Evolutionary conservation across 2,113 vertebrate species (phyloP), one percentile per base, ranked within the genome.

Genomic region (Hippocampus mohnikei): DNA sequence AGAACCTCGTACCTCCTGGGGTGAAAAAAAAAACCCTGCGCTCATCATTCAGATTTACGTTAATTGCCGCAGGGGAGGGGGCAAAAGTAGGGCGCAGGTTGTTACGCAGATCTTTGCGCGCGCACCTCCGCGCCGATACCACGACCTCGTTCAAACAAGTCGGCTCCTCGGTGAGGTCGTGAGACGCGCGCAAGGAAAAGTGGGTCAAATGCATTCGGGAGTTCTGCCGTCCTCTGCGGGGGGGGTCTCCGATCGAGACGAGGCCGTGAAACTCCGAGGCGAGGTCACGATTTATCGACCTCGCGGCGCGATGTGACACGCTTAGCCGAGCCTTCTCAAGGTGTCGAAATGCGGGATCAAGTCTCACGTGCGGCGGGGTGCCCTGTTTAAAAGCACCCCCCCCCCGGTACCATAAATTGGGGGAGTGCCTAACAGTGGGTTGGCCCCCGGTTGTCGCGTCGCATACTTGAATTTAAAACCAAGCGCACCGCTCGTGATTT

Each of bases 381-480:
- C 88, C 91, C 77, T 87, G 82, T 85, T 85, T 81, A 87, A 53
- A 64, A 6, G 12, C 21, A 63, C n/a, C 37, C 82, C 88, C 84
- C 78, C 82, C 8, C 11, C 73, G 71, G 77, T 71, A 27, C 62
- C 44, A 80, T 88, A 85, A 81, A 89, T 84, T 61, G 55, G 25
- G 50, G 25, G 67, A 66, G 67, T 66, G 75, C 72, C 70, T 63
- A 71, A 79, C 58, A 72, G 69, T 74, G 59, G 67, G 78, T 65
- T 66, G 48, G 69, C 65, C 68, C 64, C 65, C 56, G 77, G 50
- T 64, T 67, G 69, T 46, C 20, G 70, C 73, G 72, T 75, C 66
- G 82, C 73, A 73, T 76, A 75, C 83, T 80, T 79, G 72, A 75
- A 65, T 42, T 71, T 75, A 74, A 82, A 84, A 53, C 52, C 65